Conservation (phyloP, 2,888 invertebrate species). For the Polylopha cassiicola region DNA sequence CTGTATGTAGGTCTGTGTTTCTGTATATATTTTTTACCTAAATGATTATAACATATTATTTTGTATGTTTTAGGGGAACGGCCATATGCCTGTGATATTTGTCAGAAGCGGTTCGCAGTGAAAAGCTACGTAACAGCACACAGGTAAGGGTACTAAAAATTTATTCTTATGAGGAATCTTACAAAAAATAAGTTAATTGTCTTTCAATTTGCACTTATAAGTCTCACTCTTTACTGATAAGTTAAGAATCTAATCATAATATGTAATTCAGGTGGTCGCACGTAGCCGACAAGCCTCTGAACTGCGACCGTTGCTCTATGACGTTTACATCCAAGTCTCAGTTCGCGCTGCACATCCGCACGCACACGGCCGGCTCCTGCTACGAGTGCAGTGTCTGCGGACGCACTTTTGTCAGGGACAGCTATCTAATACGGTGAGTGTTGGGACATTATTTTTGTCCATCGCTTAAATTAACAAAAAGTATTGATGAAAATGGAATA, state of each 20-base stretch:
- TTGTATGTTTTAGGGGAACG: slow-evolving; percentile 78
- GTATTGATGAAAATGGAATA: no score
- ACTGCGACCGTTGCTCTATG: slow-evolving; percentile 84
- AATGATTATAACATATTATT: slow-evolving; percentile 4
- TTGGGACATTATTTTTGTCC: no score
- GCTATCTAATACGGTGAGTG: slow-evolving; percentile 84
- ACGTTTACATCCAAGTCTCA: slow-evolving; percentile 85
- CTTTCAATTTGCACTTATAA: no score
- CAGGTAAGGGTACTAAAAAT: slow-evolving; percentile 66
- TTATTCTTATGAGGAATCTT: no score
- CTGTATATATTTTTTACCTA: background rate
- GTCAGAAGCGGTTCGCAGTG: slow-evolving; percentile 87
- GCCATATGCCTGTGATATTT: slow-evolving; percentile 87
- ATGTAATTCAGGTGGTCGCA: slow-evolving; percentile 80
- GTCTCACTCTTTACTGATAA: background rate
- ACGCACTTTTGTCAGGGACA: slow-evolving; percentile 85
- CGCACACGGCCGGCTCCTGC: slow-evolving; percentile 82
- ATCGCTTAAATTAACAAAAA: no score
- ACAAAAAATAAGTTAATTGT: no score
- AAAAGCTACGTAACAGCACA: slow-evolving; percentile 89
- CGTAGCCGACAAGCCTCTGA: slow-evolving; percentile 84
- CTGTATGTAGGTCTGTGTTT: slow-evolving; percentile 7
- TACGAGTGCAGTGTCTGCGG: slow-evolving; percentile 87
- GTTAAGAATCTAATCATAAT: background rate
- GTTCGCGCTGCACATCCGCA: slow-evolving; percentile 86